Base-by-base conservation (phyloP, 2,888 invertebrate genomes). In the Drosophila meridionalis region DNA sequence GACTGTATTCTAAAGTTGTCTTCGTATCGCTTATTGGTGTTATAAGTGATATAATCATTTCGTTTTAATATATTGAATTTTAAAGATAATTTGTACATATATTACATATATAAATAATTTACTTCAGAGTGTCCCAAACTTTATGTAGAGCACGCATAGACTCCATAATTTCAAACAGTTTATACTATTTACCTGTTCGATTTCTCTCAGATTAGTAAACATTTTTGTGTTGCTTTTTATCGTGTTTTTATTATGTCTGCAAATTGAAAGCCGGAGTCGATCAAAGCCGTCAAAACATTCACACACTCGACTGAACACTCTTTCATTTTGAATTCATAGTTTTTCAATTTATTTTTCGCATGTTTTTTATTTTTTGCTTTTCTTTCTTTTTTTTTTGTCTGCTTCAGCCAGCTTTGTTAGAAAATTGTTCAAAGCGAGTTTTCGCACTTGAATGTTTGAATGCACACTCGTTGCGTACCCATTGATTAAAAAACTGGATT, bases 401-500 rank as follows among this genome's bases (percentile, higher is more conserved):
- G 42, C 38, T 55, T 36, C 11, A 9, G 9, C 50, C 14, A 30
- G 55, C 67, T 57, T 73, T 58, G 69, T 57, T 69, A 38, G 45
- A 52, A 67, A 76, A 68, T 68, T 70, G 69, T 70, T 79, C 76
- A 76, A 69, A 74, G 79, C 50, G 40, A 4, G 45, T 64, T 68
- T 69, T 66, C 48, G 43, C 68, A 70, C 70, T 78, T 68, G 47
- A 74, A 50, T 68, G 58, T 67, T 68, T 66, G 59, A 57, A 53
- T 36, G 43, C 55, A 8, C 40, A 42, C 63, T 71, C 50, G 67
- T 42, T 61, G 58, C 34, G 30, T 47, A 53, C 36, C 71, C 47
- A 68, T 70, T 79, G 76, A 78, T 82, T 79, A 74, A 62, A 76
- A 74, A 70, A 48, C 48, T 42, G 48, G 65, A 50, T 65, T 52